Evolutionary conservation across 2,797 vertebrate species (phyloP), one percentile per base, ranked within the genome.

Genomic region (Semaprochilodus insignis): DNA sequence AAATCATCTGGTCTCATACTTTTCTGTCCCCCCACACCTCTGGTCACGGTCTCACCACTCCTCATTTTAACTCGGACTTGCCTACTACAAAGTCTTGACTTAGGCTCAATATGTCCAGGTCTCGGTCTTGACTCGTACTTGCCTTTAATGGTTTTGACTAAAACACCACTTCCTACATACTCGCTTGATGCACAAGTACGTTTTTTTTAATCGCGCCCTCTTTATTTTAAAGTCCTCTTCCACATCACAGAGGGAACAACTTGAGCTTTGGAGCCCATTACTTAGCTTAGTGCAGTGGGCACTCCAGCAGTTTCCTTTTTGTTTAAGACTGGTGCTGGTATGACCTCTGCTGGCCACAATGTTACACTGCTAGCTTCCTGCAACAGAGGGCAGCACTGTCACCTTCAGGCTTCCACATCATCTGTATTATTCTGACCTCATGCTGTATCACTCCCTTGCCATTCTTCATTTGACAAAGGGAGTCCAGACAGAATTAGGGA

Each of bases 311-410:
- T 16, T 19, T 59, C 15, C 8, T 67, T n/a, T 74, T 17, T 77
- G 55, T 31, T 36, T 21, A 81, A 59, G 8, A 19, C 54, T 84
- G 73, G 59, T 75, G 67, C 66, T 83, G 59, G 79, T 83, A 6
- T 77, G 85, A 77, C 85, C 78, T 40, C 87, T 88, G 65, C 80
- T 88, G 87, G 80, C 66, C 19, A 57, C 15, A 27, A 21, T 4
- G 23, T 54, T 73, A 36, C 65, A 66, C 11, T 31, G 10, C 63
- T 16, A 16, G 40, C 2, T 83, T 80, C 54, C 19, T 36, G 25
- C 77, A 77, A 23, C 44, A 73, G 76, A 44, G 27, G 59, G 75
- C 40, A 80, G 62, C 5, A 57, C 4, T 44, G 59, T 17, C 21
- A n/a, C 40, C 16, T 25, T 62, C 48, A 27, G 14, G 14, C 51